Percentiles rank a stretch among this genome's conserved stretches.
phyloP scores from a whole-genome alignment of 2,797 vertebrate species.

The Chromobotia macracanthus region DNA sequence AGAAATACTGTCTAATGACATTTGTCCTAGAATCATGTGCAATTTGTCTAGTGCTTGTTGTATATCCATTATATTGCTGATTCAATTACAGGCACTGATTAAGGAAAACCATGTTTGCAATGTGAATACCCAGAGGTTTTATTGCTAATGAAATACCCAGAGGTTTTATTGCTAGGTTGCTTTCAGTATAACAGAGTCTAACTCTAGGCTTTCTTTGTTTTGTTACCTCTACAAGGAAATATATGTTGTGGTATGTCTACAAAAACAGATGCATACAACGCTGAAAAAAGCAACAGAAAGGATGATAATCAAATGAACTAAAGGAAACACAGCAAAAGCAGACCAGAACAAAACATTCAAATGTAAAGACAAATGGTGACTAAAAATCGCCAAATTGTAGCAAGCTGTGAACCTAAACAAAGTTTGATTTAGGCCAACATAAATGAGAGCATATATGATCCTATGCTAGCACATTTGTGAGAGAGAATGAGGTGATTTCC shows the following conservation, averaged over 20 bases:
- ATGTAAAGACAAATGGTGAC: constrained; percentile 40
- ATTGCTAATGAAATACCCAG: too few relatives aligned
- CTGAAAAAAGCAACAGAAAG: constrained; percentile 35
- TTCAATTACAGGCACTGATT: too few relatives aligned
- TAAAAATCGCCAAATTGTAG: constrained; percentile 27
- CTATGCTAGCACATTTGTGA: constrained; percentile 39
- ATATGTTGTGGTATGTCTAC: neutral
- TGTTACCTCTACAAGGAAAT: neutral
- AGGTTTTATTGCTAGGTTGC: too few relatives aligned
- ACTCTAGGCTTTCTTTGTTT: neutral
- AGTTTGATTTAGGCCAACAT: constrained; percentile 1
- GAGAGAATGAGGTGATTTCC: constrained; percentile 37
- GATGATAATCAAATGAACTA: constrained; percentile 29
- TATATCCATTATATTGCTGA: neutral
- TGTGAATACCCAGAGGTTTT: neutral
- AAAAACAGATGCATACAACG: constrained; percentile 14
- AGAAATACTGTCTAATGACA: neutral
- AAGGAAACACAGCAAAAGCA: constrained; percentile 27
- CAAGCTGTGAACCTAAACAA: constrained; percentile 21
- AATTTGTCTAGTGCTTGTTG: neutral
- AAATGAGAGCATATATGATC: constrained; percentile 24
- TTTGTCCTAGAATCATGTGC: neutral
- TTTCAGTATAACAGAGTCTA: neutral
- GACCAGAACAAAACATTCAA: constrained; percentile 43
- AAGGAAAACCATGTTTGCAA: neutral